phyloP scores from a whole-genome alignment of 2,888 invertebrate species.

The Odontomyia ornata region DNA sequence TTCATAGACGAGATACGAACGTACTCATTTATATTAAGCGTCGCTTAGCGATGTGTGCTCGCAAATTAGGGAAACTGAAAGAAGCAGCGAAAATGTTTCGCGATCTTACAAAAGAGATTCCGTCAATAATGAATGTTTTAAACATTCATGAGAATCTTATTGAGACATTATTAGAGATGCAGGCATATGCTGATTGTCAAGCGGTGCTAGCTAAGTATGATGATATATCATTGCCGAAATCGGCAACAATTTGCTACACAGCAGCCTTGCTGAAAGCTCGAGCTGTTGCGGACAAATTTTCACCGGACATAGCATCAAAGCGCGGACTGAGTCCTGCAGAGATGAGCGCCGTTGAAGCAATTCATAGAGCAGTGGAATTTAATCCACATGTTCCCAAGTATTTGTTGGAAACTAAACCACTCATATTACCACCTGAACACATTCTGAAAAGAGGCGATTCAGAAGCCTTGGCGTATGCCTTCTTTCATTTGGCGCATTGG shows the following conservation, averaged over 20 bases:
- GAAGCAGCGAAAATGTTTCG: conserved; percentile 97
- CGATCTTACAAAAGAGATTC: conserved; percentile 95
- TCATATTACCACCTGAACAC: conserved; percentile 96
- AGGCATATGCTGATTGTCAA: conserved; percentile 96
- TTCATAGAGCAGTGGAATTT: conserved; percentile 95
- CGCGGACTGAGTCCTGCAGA: conserved; percentile 86
- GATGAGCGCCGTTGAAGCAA: conserved; percentile 92
- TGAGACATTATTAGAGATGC: conserved; percentile 93
- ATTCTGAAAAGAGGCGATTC: conserved; percentile 95
- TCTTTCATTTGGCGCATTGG: conserved; percentile 96
- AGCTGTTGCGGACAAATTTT: conserved; percentile 89
- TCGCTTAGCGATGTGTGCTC: conserved; percentile 95
- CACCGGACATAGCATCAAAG: conserved; percentile 84
- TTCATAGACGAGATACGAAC: conserved; percentile 89
- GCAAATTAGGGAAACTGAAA: conserved; percentile 91
- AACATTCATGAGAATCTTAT: conserved; percentile 96
- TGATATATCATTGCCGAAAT: conserved; percentile 92
- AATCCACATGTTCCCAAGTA: conserved; percentile 99
- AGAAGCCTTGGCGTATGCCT: conserved; percentile 96
- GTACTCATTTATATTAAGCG: conserved; percentile 94
- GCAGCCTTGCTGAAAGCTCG: conserved; percentile 93
- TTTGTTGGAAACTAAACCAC: conserved; percentile 91
- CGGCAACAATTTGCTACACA: conserved; percentile 94
- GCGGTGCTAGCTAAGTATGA: conserved; percentile 90
- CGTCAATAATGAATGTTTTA: conserved; percentile 91